These are phyloP conservation scores for Halocaridina rubra DNA, from an alignment of 2,888 invertebrate genomes.

Conservation along the genomic window DNA sequence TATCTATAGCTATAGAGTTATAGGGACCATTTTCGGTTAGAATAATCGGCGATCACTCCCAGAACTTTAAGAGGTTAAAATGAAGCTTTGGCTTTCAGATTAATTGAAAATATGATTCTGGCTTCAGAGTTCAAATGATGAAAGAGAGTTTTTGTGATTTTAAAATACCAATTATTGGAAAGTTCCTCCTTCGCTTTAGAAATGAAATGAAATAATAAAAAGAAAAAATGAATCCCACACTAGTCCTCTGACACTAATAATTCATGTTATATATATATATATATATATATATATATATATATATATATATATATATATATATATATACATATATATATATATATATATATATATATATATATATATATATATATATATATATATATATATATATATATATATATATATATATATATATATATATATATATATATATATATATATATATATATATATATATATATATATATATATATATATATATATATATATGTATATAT, in stretches of 20 bases:
- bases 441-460: not conserved
- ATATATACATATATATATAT: not conserved
- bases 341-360: conserved; percentile 11
- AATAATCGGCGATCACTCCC: no score
- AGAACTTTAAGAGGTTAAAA: no score
- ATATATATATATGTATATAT: conserved; percentile 8
- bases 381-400: no score
- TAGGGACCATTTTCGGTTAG: no score
- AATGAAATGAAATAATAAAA: not conserved
- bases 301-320: no score
- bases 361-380: conserved; percentile 17
- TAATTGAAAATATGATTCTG: not conserved
- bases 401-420: conserved; percentile 1
- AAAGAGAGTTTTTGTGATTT: not conserved
- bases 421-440: conserved; percentile 5
- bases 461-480: conserved; percentile 15
- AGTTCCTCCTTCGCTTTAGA: not conserved
- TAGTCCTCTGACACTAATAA: not conserved
- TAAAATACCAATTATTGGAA: not conserved
- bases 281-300: not conserved
- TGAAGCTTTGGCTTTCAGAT: no score
- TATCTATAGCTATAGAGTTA: no score
- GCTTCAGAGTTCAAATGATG: not conserved
- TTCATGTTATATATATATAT: not conserved
- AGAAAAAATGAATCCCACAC: not conserved